A percentile compares a stretch with the other conserved stretches of the same genome.
These are phyloP conservation scores for Coracias cyanogaster DNA, from an alignment of 2,797 vertebrate genomes.

Conservation along the genomic window DNA sequence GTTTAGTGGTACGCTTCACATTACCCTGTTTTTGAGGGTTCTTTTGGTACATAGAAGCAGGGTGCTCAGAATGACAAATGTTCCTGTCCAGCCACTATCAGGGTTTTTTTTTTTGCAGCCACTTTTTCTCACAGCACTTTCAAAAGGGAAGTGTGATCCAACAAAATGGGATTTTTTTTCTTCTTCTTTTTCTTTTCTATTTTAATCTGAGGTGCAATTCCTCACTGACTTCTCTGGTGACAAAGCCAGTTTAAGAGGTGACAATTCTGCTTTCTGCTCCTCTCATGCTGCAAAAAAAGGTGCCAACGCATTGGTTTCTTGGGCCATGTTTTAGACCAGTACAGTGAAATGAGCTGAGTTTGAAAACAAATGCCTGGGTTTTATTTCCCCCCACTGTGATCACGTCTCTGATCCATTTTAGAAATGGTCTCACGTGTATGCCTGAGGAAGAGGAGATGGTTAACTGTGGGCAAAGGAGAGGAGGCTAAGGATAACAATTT, in stretches of 20 bases:
- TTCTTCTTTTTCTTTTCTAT: neutral
- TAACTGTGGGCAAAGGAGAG: neutral
- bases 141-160: neutral
- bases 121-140: neutral
- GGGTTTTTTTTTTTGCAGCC: neutral
- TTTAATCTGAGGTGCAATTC: neutral
- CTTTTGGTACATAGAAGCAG: neutral
- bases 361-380: neutral
- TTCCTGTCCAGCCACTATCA: neutral
- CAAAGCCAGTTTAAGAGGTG: constrained; percentile 14
- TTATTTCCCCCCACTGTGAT: neutral
- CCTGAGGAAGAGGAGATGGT: neutral
- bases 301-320: neutral
- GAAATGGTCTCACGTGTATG: neutral
- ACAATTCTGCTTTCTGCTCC: neutral
- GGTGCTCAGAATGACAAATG: neutral
- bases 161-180: neutral
- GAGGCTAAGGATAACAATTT: neutral
- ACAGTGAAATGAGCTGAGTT: neutral
- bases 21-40: neutral
- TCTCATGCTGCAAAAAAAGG: neutral
- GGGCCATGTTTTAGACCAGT: neutral
- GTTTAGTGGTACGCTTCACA: neutral
- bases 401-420: neutral
- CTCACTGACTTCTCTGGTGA: neutral